A percentile compares a stretch with the other conserved stretches of the same genome.
phyloP scores from a whole-genome alignment of 2,888 invertebrate species.

The Acheta domesticus region DNA sequence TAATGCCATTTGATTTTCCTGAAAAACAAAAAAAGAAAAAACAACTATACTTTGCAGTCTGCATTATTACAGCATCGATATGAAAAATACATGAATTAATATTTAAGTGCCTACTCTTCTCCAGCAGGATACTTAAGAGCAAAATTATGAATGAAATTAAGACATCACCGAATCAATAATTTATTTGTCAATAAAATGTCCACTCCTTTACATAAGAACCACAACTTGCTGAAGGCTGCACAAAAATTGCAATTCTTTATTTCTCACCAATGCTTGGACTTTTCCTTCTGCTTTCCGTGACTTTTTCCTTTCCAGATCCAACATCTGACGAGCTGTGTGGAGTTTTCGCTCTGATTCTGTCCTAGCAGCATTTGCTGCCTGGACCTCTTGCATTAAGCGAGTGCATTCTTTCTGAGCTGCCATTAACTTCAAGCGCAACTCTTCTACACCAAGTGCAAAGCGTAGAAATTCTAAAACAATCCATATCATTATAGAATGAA shows the following conservation, averaged over 20 bases:
- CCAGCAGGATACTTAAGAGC: too few species aligned
- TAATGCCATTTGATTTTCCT: conserved; percentile 70
- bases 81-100: too few species aligned
- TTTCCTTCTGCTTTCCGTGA: background rate
- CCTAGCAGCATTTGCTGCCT: background rate
- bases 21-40: too few species aligned
- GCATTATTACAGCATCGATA: too few species aligned
- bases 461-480: background rate
- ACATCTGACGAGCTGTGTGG: background rate
- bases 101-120: too few species aligned
- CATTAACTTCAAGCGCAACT: background rate
- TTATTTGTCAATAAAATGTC: too few species aligned
- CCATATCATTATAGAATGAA: too few species aligned
- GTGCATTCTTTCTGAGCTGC: background rate
- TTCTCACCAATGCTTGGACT: background rate
- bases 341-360: background rate
- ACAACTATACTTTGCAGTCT: background rate
- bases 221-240: too few species aligned
- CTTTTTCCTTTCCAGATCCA: background rate
- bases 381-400: background rate
- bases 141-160: too few species aligned
- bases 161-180: too few species aligned
- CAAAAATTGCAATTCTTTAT: too few species aligned
- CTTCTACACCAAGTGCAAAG: background rate
- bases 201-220: too few species aligned